These are phyloP conservation scores for Anthopleura xanthogrammica DNA, from an alignment of 92 coral and sea anemone genomes.

Conservation along the genomic window DNA sequence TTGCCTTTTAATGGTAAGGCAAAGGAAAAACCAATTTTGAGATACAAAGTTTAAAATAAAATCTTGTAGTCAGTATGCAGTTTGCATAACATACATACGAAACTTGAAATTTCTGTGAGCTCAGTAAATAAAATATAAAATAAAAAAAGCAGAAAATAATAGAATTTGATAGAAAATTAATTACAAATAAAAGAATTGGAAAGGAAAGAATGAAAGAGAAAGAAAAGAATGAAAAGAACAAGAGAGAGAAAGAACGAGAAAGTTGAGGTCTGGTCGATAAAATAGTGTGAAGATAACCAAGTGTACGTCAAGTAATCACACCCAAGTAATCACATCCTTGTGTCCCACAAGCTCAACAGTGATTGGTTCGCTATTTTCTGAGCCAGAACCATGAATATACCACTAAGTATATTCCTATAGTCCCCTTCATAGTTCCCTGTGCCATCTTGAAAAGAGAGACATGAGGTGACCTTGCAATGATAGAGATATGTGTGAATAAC, in stretches of 20 bases:
- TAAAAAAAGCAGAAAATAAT: neutral
- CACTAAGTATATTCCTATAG: no score
- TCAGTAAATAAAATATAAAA: neutral
- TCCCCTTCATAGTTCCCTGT: no score
- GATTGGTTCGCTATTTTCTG: no score
- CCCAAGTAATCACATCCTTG: no score
- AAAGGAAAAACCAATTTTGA: no score
- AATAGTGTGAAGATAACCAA: neutral
- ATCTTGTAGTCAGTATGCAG: neutral
- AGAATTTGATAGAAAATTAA: neutral
- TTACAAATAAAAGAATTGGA: neutral
- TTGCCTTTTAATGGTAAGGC: no score
- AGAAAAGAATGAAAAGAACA: neutral
- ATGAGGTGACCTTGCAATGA: no score
- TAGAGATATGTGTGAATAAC: no score
- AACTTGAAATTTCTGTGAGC: neutral
- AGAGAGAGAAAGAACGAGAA: neutral
- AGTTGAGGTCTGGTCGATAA: conserved; percentile 9
- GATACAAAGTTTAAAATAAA: neutral
- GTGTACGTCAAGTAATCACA: no score
- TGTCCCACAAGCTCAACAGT: no score
- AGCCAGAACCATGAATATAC: no score
- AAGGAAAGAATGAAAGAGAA: neutral
- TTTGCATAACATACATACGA: neutral
- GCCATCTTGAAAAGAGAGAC: no score